Conservation (phyloP, 2,113 vertebrate genomes). For the Ciconia maguari region DNA sequence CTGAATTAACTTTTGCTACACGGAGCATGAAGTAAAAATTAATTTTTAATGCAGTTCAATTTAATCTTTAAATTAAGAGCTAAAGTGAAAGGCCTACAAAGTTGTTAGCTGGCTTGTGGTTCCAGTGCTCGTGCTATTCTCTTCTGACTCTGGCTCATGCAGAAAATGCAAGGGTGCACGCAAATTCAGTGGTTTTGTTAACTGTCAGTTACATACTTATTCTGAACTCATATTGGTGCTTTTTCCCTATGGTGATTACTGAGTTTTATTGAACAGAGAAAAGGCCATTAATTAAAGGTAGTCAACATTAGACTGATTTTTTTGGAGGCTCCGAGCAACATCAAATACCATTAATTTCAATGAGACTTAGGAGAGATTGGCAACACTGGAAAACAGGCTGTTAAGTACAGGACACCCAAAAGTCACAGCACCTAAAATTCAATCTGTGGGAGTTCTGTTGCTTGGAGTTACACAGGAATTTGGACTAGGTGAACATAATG, state of each 20-base stretch:
- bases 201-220: background rate
- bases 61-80: constrained; percentile 4
- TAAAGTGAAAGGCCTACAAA: background rate
- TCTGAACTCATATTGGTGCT: background rate
- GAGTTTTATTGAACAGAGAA: background rate
- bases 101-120: background rate
- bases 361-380: background rate
- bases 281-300: background rate
- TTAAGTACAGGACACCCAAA: background rate
- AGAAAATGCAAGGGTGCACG: background rate
- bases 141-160: background rate
- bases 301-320: background rate
- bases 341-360: background rate
- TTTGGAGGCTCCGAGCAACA: background rate
- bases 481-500: background rate
- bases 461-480: background rate
- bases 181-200: background rate
- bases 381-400: background rate
- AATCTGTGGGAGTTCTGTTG: background rate
- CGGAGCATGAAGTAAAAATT: constrained; percentile 17
- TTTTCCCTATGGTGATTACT: background rate
- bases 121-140: background rate
- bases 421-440: background rate
- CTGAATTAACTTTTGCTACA: background rate
- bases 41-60: constrained; percentile 32